These are phyloP conservation scores for Lithodes maja DNA, from an alignment of 2,888 invertebrate species.

Conservation along the genomic window DNA sequence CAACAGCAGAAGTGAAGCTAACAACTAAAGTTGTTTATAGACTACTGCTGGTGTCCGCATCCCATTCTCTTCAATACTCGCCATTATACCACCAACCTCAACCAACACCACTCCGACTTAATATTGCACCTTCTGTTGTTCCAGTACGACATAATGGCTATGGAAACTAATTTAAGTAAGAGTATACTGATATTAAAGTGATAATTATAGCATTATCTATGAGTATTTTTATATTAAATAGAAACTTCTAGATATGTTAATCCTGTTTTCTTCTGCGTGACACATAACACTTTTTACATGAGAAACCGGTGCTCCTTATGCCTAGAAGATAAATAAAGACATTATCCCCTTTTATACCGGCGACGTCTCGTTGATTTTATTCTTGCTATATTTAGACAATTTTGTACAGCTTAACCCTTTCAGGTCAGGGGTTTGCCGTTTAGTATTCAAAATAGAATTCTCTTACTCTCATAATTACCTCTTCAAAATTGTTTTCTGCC, in stretches of 20 bases:
- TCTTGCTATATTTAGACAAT: too few species aligned
- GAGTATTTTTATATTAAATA: not conserved
- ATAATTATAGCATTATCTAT: not conserved
- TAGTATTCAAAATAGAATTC: too few species aligned
- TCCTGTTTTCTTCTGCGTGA: not conserved
- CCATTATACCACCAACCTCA: slow-evolving; percentile 45
- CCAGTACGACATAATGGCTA: too few species aligned
- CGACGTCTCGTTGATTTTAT: too few species aligned
- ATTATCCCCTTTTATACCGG: too few species aligned
- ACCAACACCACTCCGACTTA: slow-evolving; percentile 41
- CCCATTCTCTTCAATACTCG: slow-evolving; percentile 61
- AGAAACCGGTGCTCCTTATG: not conserved
- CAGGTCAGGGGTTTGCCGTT: too few species aligned
- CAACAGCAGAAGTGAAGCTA: slow-evolving; percentile 55
- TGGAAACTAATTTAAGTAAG: too few species aligned
- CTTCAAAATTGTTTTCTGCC: too few species aligned
- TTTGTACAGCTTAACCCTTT: too few species aligned
- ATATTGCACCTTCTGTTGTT: slow-evolving; percentile 37
- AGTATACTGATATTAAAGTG: too few species aligned
- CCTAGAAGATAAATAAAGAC: not conserved
- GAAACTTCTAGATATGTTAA: not conserved
- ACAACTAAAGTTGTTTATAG: slow-evolving; percentile 46
- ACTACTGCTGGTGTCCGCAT: slow-evolving; percentile 61
- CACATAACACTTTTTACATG: not conserved
- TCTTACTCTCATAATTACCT: too few species aligned